phyloP scores from a whole-genome alignment of 2,797 vertebrate species.

The Acanthurus leucopareius region DNA sequence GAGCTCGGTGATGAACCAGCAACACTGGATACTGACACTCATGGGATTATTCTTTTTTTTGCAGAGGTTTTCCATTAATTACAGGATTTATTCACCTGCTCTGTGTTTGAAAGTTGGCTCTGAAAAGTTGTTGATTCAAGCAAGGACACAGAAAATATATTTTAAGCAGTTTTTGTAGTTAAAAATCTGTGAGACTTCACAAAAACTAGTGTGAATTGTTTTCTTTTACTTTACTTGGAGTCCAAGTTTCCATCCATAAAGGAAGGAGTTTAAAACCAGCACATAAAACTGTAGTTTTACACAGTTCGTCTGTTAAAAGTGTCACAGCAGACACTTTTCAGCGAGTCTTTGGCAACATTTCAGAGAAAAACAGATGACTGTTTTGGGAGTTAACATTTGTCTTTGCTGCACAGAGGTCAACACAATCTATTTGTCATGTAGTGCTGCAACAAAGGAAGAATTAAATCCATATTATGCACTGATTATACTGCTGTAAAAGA shows the following conservation, averaged over 20 bases:
- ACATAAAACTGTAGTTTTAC: not conserved
- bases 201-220: no score
- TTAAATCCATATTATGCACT: not conserved
- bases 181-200: no score
- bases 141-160: no score
- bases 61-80: not conserved
- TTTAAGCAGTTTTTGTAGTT: no score
- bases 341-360: not conserved
- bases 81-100: not conserved
- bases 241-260: no score
- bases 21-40: slow-evolving; percentile 9
- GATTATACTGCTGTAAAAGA: slow-evolving; percentile 23
- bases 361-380: slow-evolving; percentile 3
- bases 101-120: not conserved
- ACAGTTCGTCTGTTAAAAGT: slow-evolving; percentile 5
- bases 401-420: not conserved
- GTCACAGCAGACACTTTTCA: not conserved
- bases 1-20: slow-evolving; percentile 18
- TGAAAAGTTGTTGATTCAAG: not conserved
- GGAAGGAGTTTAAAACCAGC: not conserved
- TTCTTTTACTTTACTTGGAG: no score
- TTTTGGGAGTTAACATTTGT: not conserved
- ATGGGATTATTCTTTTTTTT: no score
- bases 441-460: not conserved
- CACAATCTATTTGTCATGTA: not conserved